phyloP scores from a whole-genome alignment of 2,797 vertebrate genomes.

The Halcyon badia region DNA sequence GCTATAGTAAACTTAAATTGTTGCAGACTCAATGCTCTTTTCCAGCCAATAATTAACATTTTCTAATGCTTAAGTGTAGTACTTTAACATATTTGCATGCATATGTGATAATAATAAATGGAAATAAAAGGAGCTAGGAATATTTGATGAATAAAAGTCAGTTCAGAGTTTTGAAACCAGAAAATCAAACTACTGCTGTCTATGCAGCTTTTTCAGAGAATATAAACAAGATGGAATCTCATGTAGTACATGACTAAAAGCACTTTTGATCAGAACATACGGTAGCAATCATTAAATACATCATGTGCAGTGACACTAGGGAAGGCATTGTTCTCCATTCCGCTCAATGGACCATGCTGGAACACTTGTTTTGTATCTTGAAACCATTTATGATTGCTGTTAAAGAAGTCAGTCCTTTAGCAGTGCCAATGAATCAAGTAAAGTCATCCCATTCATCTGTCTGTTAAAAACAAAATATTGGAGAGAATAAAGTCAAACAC shows the following conservation, averaged over 20 bases:
- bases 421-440: conserved; percentile 48
- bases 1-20: conserved; percentile 16
- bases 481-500: not conserved
- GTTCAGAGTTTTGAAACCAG: not conserved
- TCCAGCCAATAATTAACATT: conserved; percentile 16
- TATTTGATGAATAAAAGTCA: not conserved
- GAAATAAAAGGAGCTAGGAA: not conserved
- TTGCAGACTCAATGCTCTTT: not conserved
- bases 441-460: conserved; percentile 49
- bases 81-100: not conserved
- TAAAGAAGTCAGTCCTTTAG: conserved; percentile 54
- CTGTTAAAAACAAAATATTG: conserved; percentile 8
- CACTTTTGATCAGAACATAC: conserved; percentile 2
- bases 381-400: conserved; percentile 61
- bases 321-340: conserved; percentile 51
- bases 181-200: not conserved
- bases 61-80: not conserved
- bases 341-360: conserved; percentile 54
- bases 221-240: conserved; percentile 28
- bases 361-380: conserved; percentile 63
- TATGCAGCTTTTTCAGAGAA: conserved; percentile 22
- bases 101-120: not conserved
- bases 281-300: conserved; percentile 50
- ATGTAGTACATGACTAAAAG: conserved; percentile 43
- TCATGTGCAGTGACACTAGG: conserved; percentile 26